Base-by-base conservation (phyloP, 2,888 invertebrate species). In the Coenonympha arcania region DNA sequence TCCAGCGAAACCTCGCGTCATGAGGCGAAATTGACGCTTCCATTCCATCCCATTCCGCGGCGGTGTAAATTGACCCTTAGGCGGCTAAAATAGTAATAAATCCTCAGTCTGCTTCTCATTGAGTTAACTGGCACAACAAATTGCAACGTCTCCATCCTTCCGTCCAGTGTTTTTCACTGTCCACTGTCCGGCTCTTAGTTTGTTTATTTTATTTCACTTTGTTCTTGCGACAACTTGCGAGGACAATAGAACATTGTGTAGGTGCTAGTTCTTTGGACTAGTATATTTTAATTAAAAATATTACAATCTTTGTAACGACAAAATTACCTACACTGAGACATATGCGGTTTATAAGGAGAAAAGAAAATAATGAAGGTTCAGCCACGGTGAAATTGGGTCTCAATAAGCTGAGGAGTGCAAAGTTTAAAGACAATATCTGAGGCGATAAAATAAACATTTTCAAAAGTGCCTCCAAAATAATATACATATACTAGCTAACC, bases 81-180 rank as follows among this genome's bases (percentile, higher is more conserved):
- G n/a, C n/a, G n/a, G n/a, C n/a, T n/a, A 39, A 13, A 22, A 40
- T 34, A 39, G 39, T 33, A 43, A 56, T 51, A 50, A 56, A 57
- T 59, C 48, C 45, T 30, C 43, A 39, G 54, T 26, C 44, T 48
- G 53, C 51, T 45, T 50, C 51, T 45, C 51, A 57, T 49, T 52
- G 55, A 58, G 55, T 59, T 59, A 59, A 49, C 52, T 52, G 15
- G 39, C 41, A 55, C 51, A 55, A 60, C 58, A 58, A 57, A 58
- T 61, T 54, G 56, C 48, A 44, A 41, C 30, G 58, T 59, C 59
- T 54, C 48, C 51, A 55, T 49, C 58, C 54, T 54, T 52, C 26
- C 48, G 51, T 53, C 55, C 47, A 42, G 48, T 34, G 52, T 59
- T 54, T 58, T 56, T 61, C 59, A 58, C 50, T 50, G 61, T 61